Percentiles rank a stretch among this genome's conserved stretches.
These are phyloP conservation scores for Eurytoma adleriae DNA, from an alignment of 2,888 invertebrate genomes.

Conservation along the genomic window DNA sequence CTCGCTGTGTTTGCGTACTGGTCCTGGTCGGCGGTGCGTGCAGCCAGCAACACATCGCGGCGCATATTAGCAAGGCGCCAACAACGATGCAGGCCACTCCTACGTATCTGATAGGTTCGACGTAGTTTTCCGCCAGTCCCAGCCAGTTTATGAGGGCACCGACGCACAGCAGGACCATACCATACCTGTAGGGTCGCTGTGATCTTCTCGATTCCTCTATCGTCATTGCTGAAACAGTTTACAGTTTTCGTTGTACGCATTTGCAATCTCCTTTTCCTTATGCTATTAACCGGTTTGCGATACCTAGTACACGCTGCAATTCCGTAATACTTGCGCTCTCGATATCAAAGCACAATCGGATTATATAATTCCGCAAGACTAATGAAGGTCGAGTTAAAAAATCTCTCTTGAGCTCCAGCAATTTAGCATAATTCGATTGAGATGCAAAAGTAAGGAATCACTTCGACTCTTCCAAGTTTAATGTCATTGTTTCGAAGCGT, in stretches of 20 bases:
- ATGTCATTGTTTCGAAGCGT: constrained; percentile 1
- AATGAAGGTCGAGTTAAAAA: too few relatives aligned
- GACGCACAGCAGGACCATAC: constrained; percentile 84
- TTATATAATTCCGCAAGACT: too few relatives aligned
- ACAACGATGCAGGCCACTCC: constrained; percentile 86
- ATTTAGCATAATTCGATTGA: not conserved
- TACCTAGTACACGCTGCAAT: too few relatives aligned
- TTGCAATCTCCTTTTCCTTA: too few relatives aligned
- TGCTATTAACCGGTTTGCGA: too few relatives aligned
- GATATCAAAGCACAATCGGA: too few relatives aligned
- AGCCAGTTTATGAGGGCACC: constrained; percentile 87
- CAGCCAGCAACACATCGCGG: constrained; percentile 87
- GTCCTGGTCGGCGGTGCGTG: constrained; percentile 74
- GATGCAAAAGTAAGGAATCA: not conserved
- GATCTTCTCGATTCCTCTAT: constrained; percentile 82
- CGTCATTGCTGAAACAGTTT: constrained; percentile 79
- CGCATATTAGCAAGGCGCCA: constrained; percentile 84
- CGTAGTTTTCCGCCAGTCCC: constrained; percentile 84
- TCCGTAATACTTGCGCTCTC: too few relatives aligned
- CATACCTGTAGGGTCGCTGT: constrained; percentile 85
- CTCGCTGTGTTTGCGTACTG: constrained; percentile 66
- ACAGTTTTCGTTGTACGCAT: too few relatives aligned
- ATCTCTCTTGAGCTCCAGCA: not conserved
- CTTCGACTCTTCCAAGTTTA: not conserved
- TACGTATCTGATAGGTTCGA: constrained; percentile 84